These are phyloP conservation scores for Cylindroiulus punctatus DNA, from an alignment of 2,888 invertebrate genomes.

Conservation along the genomic window DNA sequence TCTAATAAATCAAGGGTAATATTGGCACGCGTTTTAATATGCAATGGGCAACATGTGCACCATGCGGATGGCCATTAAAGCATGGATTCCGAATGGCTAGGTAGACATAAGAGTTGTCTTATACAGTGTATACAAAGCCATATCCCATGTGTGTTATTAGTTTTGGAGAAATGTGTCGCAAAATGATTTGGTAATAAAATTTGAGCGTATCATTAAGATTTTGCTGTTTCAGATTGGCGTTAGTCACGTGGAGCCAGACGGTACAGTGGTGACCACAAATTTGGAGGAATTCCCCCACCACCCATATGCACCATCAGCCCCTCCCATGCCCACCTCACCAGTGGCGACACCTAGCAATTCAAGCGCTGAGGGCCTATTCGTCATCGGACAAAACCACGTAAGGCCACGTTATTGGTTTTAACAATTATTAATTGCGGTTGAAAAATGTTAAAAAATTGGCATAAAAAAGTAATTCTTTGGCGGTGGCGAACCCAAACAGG, in stretches of 20 bases:
- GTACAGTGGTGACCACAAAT: slow-evolving; percentile 48
- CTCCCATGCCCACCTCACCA: slow-evolving; percentile 4
- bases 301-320: slow-evolving; percentile 53
- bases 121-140: too few relatives aligned
- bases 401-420: neutral
- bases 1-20: too few relatives aligned
- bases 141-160: too few relatives aligned
- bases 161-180: too few relatives aligned
- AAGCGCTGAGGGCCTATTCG: neutral
- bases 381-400: slow-evolving; percentile 40
- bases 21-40: too few relatives aligned
- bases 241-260: neutral
- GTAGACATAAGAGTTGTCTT: too few relatives aligned
- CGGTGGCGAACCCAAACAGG: neutral
- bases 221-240: slow-evolving; percentile 17
- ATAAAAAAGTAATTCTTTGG: neutral
- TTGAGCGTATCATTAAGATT: neutral
- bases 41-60: too few relatives aligned
- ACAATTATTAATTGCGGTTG: neutral
- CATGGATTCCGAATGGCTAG: too few relatives aligned
- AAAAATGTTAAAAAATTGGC: neutral
- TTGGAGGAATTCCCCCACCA: slow-evolving; percentile 54
- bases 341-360: neutral
- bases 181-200: too few relatives aligned
- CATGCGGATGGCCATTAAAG: too few relatives aligned